Conservation (phyloP, 2,797 vertebrate species). For the Xyrichtys novacula region DNA sequence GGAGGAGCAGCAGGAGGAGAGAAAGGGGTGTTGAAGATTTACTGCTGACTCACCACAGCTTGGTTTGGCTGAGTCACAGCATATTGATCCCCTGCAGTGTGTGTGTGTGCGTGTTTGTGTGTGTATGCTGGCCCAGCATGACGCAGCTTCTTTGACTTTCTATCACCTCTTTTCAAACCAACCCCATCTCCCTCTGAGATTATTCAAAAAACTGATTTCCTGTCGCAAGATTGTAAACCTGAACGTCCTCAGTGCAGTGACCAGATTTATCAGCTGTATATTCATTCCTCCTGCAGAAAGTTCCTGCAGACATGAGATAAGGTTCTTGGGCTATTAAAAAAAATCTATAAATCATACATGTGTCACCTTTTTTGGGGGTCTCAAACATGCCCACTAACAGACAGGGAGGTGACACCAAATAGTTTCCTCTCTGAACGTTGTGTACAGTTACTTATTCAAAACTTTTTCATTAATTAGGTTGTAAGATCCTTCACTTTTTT, state of each 20-base stretch:
- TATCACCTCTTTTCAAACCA: not conserved
- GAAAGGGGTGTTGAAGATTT: slow-evolving; percentile 8
- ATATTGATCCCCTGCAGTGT: slow-evolving; percentile 58
- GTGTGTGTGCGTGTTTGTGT: slow-evolving; percentile 22
- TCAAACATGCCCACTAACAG: no score
- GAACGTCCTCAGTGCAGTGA: not conserved
- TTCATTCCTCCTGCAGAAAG: no score
- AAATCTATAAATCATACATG: no score
- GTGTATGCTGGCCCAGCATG: slow-evolving; percentile 39
- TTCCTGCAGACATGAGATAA: no score
- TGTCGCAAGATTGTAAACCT: not conserved
- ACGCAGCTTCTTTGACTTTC: slow-evolving; percentile 43
- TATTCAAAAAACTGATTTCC: not conserved
- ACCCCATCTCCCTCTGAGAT: not conserved
- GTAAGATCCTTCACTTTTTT: no score
- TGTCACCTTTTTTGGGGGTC: no score
- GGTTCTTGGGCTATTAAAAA: no score
- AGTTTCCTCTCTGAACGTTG: no score
- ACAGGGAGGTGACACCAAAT: no score
- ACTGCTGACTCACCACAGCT: slow-evolving; percentile 54
- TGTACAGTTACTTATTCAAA: no score
- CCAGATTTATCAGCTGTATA: not conserved
- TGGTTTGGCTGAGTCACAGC: slow-evolving; percentile 31
- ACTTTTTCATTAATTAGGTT: no score
- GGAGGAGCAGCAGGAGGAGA: not conserved